Base-by-base conservation (phyloP, 2,888 invertebrate genomes). In the Exocentrus adspersus region DNA sequence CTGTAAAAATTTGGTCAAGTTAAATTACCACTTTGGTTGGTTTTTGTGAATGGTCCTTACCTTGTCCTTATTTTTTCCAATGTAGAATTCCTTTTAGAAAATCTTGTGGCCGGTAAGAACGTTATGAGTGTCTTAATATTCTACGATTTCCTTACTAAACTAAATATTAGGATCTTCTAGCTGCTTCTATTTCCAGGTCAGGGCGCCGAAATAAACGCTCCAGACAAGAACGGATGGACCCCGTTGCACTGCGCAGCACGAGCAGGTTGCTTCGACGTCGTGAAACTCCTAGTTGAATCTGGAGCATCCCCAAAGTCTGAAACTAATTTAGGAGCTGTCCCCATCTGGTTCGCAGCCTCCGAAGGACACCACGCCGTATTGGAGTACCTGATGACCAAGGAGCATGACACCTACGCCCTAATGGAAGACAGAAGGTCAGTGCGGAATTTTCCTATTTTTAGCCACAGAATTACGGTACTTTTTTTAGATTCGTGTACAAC, bases 291-390 rank as follows among this genome's bases (percentile, higher is more conserved):
- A 62, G 92, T 95, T 45, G 98, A 98, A 84, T 95, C 96, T 67
- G 98, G 98, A 32, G 98, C 97, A 2, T 96, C 96, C 0, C 96
- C 98, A 0, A 94, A 94, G 83, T 92, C 91, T 65, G 95, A 96
- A 84, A 97, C 98, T 0, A 97, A 96, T 83, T 91, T 97, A 70
- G 98, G 97, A 52, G 96, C 97, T 79, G 95, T 96, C 9, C 96
- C 99, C 1, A 93, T 99, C 72, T 98, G 97, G 92, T 98, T 97
- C 79, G 98, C 99, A 10, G 98, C 98, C 20, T 94, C 97, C 12
- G 95, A 97, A 84, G 97, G 96, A 65, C 98, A 99, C 83, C 94
- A 96, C 75, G 94, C 95, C 75, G 98, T 98, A 9, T 86, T 99
- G 59, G 94, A 95, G 79, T 99, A 97, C 82, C 87, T 99, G 64